Evolutionary conservation across 2,113 vertebrate genomes (phyloP), one percentile per base, ranked within the genome.

Genomic region (Mixornis gularis): DNA sequence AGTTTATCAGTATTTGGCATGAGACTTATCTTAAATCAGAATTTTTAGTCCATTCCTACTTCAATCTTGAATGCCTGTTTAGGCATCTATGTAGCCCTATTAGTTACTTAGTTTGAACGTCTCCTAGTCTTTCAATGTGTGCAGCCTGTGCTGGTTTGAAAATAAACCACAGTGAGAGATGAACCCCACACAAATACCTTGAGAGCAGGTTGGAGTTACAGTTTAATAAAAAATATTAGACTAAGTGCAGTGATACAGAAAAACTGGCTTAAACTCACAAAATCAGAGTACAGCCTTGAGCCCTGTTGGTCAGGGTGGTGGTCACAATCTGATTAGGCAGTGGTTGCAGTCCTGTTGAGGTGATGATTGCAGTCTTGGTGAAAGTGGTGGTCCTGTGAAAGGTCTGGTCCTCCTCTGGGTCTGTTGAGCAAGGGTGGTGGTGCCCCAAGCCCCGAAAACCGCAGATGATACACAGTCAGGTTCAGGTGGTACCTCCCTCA

Each of bases 241-340:
- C 17, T 64, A 55, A 55, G 40, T 48, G 24, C 49, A 55, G 20
- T 40, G 29, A 73, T 55, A 56, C 18, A 40, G 29, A 55, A 73
- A 63, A 46, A 46, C 7, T 46, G 49, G 18, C 18, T 27, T 64
- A 64, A 55, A 40, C 15, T 38, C n/a, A 40, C 11, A 18, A 40
- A 69, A 29, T 48, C 22, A 14, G 29, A 73, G 41, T 55, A 56
- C 24, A 56, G 1, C 30, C 40, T 19, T 0, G 0, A 13, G n/a
- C 12, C 22, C 9, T 40, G 14, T 64, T 64, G 58, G 27, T 38
- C 18, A n/a, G 27, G 11, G 12, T 53, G 40, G 7, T 71, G 22
- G 48, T 72, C 0, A 0, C 21, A 83, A 17, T 44, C 68, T 26
- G 17, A 44, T 83, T 44, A 82, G 36, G 17, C 40, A 36, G 17